Conservation (phyloP, 2,888 invertebrate genomes). For the Dysmachus trigonus region DNA sequence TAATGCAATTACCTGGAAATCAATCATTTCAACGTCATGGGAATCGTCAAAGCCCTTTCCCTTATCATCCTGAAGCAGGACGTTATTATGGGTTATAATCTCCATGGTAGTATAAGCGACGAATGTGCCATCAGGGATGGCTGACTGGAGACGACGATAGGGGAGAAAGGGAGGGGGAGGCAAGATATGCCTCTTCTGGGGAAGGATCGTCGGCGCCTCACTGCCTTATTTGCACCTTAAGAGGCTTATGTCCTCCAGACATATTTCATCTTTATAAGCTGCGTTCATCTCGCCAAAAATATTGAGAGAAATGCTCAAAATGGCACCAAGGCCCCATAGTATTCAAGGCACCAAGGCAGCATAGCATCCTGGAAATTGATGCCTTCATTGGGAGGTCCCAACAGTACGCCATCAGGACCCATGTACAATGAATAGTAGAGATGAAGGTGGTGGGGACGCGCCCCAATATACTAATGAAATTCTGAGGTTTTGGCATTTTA, state of each 20-base stretch:
- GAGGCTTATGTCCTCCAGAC: conserved; percentile 53
- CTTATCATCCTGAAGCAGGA: conserved; percentile 58
- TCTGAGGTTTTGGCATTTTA: neutral
- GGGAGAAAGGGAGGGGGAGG: no score
- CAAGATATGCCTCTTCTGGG: conserved; percentile 52
- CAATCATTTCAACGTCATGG: conserved; percentile 58
- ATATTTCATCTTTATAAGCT: conserved; percentile 15
- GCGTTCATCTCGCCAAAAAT: conserved; percentile 53
- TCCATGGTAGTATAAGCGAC: conserved; percentile 59
- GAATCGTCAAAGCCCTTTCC: conserved; percentile 44
- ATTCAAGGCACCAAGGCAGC: conserved; percentile 57
- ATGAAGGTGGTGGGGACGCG: neutral
- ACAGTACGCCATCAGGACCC: neutral
- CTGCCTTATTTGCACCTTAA: conserved; percentile 56
- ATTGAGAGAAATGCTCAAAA: conserved; percentile 60
- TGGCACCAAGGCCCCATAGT: conserved; percentile 56
- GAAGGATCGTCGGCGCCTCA: conserved; percentile 54
- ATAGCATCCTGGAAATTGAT: conserved; percentile 55
- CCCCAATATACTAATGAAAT: neutral
- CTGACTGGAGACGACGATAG: neutral
- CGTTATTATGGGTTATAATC: conserved; percentile 64
- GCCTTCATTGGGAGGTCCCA: neutral
- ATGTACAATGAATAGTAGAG: neutral
- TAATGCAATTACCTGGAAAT: conserved; percentile 51
- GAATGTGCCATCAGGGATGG: conserved; percentile 54